Evolutionary conservation across 2,113 vertebrate genomes (phyloP), one percentile per base, ranked within the genome.

Genomic region (Microcebus jonahi): DNA sequence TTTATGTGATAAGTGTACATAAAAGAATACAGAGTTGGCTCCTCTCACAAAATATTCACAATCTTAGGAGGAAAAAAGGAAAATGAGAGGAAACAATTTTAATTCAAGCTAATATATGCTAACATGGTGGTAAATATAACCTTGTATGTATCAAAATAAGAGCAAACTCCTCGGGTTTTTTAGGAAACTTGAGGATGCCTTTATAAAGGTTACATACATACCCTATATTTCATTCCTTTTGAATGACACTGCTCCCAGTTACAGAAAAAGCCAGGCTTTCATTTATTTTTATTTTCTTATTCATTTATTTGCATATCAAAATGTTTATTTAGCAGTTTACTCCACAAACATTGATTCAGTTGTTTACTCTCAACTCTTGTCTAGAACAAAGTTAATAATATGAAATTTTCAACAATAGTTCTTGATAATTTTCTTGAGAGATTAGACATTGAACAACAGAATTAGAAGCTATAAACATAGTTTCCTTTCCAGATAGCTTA

Each of bases 281-380:
- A 55, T 70, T 71, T 53, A 45, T 25, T 81, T 42, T 71, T 89
- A 76, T 80, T 81, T 82, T n/a, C 6, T 65, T 36, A 76, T 70
- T 94, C 42, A 65, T 42, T 82, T 67, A 89, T 91, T 82, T 89
- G n/a, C 25, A 57, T 86, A 53, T 2, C 18, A 11, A 93, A 95
- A 82, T 8, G 77, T 45, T 50, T 63, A 83, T 45, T 65, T 5
- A 77, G 1, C 73, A 39, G 21, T 45, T 31, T n/a, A 83, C 15
- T 21, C 23, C 39, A 76, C 9, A 77, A 90, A 89, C 4, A 45
- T 34, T 55, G 71, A 70, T 23, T 25, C 9, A 80, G 23, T n/a
- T 80, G 63, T 63, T 80, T 67, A 48, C 27, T 68, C 17, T 9
- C 34, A 70, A 65, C 36, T 61, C 4, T 65, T 68, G 20, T 5